A percentile compares a stretch with the other conserved stretches of the same genome.
These are phyloP conservation scores for Hapalemur alaotrensis DNA, from an alignment of 2,797 vertebrate genomes.

Conservation along the genomic window DNA sequence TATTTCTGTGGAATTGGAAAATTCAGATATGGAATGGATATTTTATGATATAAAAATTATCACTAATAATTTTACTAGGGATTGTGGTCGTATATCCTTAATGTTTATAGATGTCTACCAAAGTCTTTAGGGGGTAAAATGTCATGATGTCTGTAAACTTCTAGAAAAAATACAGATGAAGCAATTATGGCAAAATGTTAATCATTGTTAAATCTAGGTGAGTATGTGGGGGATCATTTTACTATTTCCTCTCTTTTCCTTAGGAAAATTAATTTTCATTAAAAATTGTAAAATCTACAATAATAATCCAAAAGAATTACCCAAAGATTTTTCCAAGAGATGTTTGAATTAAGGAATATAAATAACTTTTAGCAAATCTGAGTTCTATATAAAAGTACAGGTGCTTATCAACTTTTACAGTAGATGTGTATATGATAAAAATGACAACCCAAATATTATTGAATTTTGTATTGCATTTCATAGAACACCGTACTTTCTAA, in stretches of 20 bases:
- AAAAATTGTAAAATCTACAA: not conserved
- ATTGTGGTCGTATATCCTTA: not conserved
- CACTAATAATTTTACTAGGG: not conserved
- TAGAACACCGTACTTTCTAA: not conserved
- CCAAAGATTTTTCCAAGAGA: not conserved
- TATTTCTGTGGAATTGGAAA: not conserved
- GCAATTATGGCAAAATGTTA: not conserved
- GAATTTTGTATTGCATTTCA: not conserved
- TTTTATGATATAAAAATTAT: not conserved
- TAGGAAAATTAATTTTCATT: not conserved
- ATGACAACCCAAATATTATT: not conserved
- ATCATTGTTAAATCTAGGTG: not conserved
- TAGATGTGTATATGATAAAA: not conserved
- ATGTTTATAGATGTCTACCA: not conserved
- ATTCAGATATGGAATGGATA: not conserved
- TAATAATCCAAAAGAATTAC: not conserved
- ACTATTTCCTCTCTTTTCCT: not conserved
- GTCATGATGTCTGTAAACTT: not conserved
- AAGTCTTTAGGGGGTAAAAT: not conserved
- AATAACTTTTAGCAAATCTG: conserved; percentile 14
- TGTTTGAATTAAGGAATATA: not conserved
- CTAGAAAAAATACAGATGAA: not conserved
- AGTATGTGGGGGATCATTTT: not conserved
- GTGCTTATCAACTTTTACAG: not conserved
- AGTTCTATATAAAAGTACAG: not conserved